Percentiles rank a stretch among this genome's conserved stretches.
Conservation (phyloP, 2,113 vertebrate species). For the Hippocampus comes region DNA sequence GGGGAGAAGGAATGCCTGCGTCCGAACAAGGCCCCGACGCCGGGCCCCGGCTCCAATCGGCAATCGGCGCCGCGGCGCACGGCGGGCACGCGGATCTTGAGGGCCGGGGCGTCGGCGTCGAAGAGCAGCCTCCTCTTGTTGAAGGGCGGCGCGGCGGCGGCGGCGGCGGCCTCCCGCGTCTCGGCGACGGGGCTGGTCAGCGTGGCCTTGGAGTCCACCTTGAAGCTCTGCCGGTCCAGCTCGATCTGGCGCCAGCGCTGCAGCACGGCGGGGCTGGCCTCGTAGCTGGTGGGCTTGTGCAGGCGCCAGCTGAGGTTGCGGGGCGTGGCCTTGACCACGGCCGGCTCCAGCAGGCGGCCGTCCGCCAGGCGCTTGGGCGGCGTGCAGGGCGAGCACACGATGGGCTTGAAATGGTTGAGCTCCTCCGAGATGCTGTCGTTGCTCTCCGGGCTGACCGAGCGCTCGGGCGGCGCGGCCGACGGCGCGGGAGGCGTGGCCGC, state of each 20-base stretch:
- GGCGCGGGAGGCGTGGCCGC: constrained; percentile 59
- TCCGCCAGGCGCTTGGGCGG: constrained; percentile 91
- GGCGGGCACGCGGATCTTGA: constrained; percentile 45
- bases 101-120: constrained; percentile 32
- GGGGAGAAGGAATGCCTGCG: constrained; percentile 47
- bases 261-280: constrained; percentile 86
- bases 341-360: constrained; percentile 82
- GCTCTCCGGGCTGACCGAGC: constrained; percentile 92
- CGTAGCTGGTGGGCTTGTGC: constrained; percentile 86
- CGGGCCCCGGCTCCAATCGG: background rate
- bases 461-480: constrained; percentile 59
- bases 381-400: constrained; percentile 93
- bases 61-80: constrained; percentile 31
- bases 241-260: constrained; percentile 94
- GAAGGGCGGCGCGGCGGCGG: background rate
- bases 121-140: constrained; percentile 69
- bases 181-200: constrained; percentile 75
- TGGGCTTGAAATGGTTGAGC: constrained; percentile 97
- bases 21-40: constrained; percentile 7
- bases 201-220: constrained; percentile 83
- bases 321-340: constrained; percentile 92
- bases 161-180: constrained; percentile 3
- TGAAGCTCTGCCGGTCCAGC: constrained; percentile 85
- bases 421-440: constrained; percentile 98
- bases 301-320: constrained; percentile 84